These are phyloP conservation scores for Galendromus occidentalis DNA, from an alignment of 1,140 invertebrate genomes.

Conservation along the genomic window DNA sequence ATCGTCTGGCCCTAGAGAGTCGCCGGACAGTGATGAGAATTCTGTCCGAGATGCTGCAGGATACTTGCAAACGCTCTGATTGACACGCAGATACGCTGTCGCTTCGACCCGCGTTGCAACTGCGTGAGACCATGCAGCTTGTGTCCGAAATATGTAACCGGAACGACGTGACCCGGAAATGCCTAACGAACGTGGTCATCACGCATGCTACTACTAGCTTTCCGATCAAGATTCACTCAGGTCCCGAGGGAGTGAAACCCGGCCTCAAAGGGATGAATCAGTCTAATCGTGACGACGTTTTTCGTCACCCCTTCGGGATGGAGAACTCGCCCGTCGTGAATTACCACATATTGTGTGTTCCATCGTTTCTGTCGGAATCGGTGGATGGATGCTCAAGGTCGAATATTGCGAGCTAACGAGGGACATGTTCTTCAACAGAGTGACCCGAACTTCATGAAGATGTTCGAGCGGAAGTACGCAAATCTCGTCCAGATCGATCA, in stretches of 20 bases:
- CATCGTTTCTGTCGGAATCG: too few relatives aligned
- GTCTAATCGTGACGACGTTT: too few relatives aligned
- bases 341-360: too few relatives aligned
- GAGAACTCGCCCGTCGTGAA: too few relatives aligned
- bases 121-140: background rate
- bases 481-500: background rate
- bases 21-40: background rate
- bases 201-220: too few relatives aligned
- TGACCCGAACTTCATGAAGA: slow-evolving; percentile 10
- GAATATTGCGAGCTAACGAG: background rate
- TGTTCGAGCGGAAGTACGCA: slow-evolving; percentile 8
- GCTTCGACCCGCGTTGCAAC: background rate
- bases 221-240: too few relatives aligned
- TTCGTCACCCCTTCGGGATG: too few relatives aligned
- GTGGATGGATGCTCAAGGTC: too few relatives aligned
- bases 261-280: too few relatives aligned
- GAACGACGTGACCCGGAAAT: background rate
- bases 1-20: background rate
- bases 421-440: background rate
- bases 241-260: too few relatives aligned
- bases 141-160: background rate
- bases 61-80: background rate
- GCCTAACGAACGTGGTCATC: background rate
- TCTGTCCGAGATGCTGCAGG: background rate
- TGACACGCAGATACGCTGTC: background rate